Percentiles rank a stretch among this genome's conserved stretches.
Evolutionary conservation across 1,140 invertebrate species (phyloP).

Genomic region (Philaenus spumarius): DNA sequence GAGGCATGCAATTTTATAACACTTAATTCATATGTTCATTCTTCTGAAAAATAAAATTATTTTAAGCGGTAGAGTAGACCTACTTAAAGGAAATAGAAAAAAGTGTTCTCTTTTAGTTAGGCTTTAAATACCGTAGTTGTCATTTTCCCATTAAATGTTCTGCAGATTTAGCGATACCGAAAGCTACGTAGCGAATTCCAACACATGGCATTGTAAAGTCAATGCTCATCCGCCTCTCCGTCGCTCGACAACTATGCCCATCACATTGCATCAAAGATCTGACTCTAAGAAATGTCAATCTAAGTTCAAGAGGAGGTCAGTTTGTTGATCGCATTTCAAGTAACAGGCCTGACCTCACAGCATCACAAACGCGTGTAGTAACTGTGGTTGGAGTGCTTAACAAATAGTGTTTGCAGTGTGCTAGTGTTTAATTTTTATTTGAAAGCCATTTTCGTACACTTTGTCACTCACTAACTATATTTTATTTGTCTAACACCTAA

Average conservation of each 20-base stretch:
- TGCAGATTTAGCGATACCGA: constrained; percentile 23
- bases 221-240: not conserved
- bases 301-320: constrained; percentile 20
- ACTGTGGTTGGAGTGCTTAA: too few species aligned
- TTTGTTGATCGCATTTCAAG: not conserved
- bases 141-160: not conserved
- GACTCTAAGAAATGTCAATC: constrained; percentile 13
- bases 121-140: not conserved
- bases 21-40: too few species aligned
- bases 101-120: not conserved
- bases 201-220: constrained; percentile 4
- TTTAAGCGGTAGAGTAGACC: too few species aligned
- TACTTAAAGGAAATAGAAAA: too few species aligned
- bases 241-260: constrained; percentile 20
- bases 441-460: too few species aligned
- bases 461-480: not conserved
- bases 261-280: constrained; percentile 4
- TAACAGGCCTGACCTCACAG: too few species aligned
- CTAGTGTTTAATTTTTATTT: too few species aligned
- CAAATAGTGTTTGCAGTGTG: too few species aligned
- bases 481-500: not conserved
- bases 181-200: constrained; percentile 16
- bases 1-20: too few species aligned
- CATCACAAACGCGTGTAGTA: too few species aligned
- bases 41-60: too few species aligned